Base-by-base conservation (phyloP, 2,113 vertebrate species). In the Callorhinus ursinus region DNA sequence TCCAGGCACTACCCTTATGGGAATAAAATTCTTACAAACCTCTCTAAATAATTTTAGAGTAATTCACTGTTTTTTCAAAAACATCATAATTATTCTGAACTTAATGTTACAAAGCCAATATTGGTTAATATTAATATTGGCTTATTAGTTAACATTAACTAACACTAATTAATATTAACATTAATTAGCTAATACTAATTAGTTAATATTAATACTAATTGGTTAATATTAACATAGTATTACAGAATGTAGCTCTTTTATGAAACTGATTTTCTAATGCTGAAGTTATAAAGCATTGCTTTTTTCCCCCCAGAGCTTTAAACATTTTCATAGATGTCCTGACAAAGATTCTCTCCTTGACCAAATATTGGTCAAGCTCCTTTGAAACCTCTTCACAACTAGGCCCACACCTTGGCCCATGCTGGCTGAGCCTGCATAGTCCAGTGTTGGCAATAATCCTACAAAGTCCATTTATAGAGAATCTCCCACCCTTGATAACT, bases 11-110 rank as follows among this genome's bases (percentile, higher is more conserved):
- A 93, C 46, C 10, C 2, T 19, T 51, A 93, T 0, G 31, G 13
- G 16, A 53, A 79, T 31, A 86, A 65, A 88, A 84, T 85, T 59
- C 76, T 65, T 77, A 77, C 3, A 49, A 81, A 93, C n/a, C 33
- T 71, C 31, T 71, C 49, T 49, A 79, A 72, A 67, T 28, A 85
- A 95, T 76, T 77, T 77, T 26, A 21, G 42, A 51, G 51, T 26
- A 87, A 53, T 36, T 90, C 10, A 51, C 39, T 9, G 59, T 14
- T 11, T 74, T 71, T 59, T 39, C 51, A 33, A 93, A 65, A 85
- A 80, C n/a, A 81, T 11, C 51, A 42, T 9, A 81, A 90, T 39
- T 77, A 69, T 51, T 59, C 80, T 69, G 12, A 86, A 81, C 2
- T 42, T 80, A 36, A 77, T 67, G 12, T 4, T 55, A 3, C 10